Conservation (phyloP, 2,113 vertebrate genomes). For the Crypturellus undulatus region DNA sequence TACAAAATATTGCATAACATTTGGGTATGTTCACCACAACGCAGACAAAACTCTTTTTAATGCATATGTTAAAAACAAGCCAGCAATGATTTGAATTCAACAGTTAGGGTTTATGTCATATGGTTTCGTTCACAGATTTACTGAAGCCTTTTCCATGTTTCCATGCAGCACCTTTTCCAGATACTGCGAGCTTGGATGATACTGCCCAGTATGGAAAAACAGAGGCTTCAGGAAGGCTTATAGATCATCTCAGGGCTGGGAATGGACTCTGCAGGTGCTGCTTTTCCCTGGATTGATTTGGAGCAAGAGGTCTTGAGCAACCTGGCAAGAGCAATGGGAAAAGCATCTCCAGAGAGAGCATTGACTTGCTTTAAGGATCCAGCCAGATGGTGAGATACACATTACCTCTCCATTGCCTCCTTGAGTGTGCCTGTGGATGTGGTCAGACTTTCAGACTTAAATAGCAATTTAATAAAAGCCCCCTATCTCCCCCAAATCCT, state of each 20-base stretch:
- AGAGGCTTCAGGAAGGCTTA: background rate
- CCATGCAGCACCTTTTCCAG: too few relatives aligned
- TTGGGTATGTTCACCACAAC: background rate
- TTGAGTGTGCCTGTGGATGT: background rate
- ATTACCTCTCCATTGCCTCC: background rate
- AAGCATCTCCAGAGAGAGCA: background rate
- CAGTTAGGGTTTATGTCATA: background rate
- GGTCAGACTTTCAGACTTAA: background rate
- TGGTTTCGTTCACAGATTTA: background rate
- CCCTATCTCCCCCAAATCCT: background rate
- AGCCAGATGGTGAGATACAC: background rate
- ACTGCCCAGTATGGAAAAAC: background rate
- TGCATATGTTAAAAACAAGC: background rate
- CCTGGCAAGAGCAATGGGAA: background rate
- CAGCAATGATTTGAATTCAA: background rate
- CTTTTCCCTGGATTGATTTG: background rate
- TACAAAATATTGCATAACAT: background rate
- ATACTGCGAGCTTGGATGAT: background rate
- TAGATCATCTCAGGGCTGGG: accelerated
- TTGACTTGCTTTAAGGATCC: background rate
- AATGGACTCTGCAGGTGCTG: background rate
- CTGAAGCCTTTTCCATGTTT: background rate
- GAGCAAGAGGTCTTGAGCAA: background rate
- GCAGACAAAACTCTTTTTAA: background rate
- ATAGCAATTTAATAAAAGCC: background rate